Percentiles rank a stretch among this genome's conserved stretches.
phyloP scores from a whole-genome alignment of 2,113 vertebrate genomes.

The Hiodon tergisus region DNA sequence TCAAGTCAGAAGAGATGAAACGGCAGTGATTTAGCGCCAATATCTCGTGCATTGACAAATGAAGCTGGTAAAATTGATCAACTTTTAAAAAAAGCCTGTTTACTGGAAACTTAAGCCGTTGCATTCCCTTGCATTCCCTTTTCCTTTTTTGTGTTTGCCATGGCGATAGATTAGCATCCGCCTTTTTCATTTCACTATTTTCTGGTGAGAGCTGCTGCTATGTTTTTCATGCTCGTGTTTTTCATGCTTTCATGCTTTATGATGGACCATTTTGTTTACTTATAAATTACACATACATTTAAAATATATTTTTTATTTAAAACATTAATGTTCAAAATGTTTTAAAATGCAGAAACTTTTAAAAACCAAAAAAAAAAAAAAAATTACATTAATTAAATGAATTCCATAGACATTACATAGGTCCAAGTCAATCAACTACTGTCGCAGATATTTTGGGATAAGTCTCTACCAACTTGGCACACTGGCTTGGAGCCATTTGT shows the following conservation, averaged over 20 bases:
- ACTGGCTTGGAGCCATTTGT: no score
- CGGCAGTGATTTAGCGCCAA: slow-evolving; percentile 14
- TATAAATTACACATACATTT: no score
- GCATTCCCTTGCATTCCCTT: slow-evolving; percentile 40
- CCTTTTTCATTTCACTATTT: background rate
- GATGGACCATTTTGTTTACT: no score
- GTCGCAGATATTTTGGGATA: no score
- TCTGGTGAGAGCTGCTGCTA: slow-evolving; percentile 13
- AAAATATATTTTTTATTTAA: no score
- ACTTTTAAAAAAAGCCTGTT: slow-evolving; percentile 25
- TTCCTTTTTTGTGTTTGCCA: slow-evolving; percentile 29
- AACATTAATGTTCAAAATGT: no score
- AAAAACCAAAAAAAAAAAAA: no score
- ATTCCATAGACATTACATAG: no score
- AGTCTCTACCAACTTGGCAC: no score
- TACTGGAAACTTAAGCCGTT: slow-evolving; percentile 35
- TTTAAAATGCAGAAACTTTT: no score
- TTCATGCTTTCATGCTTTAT: background rate
- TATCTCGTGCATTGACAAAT: slow-evolving; percentile 29
- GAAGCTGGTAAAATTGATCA: slow-evolving; percentile 38
- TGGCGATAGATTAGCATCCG: slow-evolving; percentile 22
- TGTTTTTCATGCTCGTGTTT: slow-evolving; percentile 5
- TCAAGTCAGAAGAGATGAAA: slow-evolving; percentile 21
- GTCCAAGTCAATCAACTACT: no score
- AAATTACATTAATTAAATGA: no score